Conservation (phyloP, 2,888 invertebrate genomes). For the Aleiodes testaceus region DNA sequence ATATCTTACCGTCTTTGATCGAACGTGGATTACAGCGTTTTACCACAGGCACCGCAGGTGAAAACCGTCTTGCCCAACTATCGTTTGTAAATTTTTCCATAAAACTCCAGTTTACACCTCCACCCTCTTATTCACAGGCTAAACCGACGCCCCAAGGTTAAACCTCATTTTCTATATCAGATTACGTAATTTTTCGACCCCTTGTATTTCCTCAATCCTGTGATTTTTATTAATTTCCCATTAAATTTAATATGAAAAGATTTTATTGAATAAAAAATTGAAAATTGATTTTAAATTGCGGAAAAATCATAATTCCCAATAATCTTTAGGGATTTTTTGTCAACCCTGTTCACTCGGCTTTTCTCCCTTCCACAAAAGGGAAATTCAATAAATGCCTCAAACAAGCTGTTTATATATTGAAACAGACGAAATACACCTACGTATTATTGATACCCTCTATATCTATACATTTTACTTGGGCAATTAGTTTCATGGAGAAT, state of each 20-base stretch:
- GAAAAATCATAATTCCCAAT: background rate
- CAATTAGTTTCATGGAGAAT: constrained; percentile 72
- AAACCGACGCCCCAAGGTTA: constrained; percentile 43
- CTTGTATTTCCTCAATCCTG: constrained; percentile 11
- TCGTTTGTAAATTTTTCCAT: constrained; percentile 26
- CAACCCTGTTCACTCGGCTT: constrained; percentile 30
- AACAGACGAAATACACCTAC: constrained; percentile 49
- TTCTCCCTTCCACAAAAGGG: constrained; percentile 44
- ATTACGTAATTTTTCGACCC: constrained; percentile 19
- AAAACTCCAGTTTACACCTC: constrained; percentile 44
- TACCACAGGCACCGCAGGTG: constrained; percentile 48
- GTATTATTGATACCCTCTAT: constrained; percentile 43
- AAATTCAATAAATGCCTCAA: constrained; percentile 51
- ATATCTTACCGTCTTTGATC: constrained; percentile 39
- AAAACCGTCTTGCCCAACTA: constrained; percentile 32
- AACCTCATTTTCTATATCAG: constrained; percentile 36
- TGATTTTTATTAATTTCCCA: constrained; percentile 19
- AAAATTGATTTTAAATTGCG: no score
- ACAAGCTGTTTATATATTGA: constrained; percentile 53
- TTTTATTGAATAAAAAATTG: no score
- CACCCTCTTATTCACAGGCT: constrained; percentile 40
- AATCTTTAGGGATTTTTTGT: constrained; percentile 13
- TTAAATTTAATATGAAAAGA: background rate
- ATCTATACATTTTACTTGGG: constrained; percentile 67
- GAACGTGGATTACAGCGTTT: constrained; percentile 43